Evolutionary conservation across 2,113 vertebrate genomes (phyloP).

Genomic region (Delphinus delphis): DNA sequence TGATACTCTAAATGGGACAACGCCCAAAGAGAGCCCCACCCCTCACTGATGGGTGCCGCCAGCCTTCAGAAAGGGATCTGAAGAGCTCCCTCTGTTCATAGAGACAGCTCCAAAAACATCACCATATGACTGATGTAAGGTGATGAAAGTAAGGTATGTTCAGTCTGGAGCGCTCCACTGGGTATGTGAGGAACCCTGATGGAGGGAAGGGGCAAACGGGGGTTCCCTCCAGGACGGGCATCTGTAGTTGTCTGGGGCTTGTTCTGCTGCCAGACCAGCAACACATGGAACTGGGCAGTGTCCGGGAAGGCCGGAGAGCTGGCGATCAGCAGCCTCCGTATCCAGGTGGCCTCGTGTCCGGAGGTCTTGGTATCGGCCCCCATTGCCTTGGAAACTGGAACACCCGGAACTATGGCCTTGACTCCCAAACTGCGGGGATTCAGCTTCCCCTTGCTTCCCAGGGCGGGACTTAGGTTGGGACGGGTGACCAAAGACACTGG

Average conservation of each 20-base stretch:
- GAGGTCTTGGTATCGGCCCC: neutral
- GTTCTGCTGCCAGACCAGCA: neutral
- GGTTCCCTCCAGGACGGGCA: too few relatives aligned
- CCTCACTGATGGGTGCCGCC: neutral
- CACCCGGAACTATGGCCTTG: too few relatives aligned
- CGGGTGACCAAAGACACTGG: neutral
- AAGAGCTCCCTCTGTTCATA: neutral
- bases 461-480: neutral
- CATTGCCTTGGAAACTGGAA: neutral
- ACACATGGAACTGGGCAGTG: neutral
- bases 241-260: neutral
- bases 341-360: neutral
- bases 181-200: neutral
- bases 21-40: neutral
- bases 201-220: accelerated
- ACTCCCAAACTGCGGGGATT: neutral
- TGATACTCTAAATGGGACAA: too few relatives aligned
- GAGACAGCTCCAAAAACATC: neutral
- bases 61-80: neutral
- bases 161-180: neutral
- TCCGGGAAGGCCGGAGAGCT: neutral
- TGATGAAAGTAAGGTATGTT: neutral
- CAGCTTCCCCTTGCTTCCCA: neutral
- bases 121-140: neutral
- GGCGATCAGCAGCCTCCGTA: neutral